A percentile compares a stretch with the other conserved stretches of the same genome.
Conservation (phyloP, 2,797 vertebrate genomes). For the Paramormyrops hopkinsi region DNA sequence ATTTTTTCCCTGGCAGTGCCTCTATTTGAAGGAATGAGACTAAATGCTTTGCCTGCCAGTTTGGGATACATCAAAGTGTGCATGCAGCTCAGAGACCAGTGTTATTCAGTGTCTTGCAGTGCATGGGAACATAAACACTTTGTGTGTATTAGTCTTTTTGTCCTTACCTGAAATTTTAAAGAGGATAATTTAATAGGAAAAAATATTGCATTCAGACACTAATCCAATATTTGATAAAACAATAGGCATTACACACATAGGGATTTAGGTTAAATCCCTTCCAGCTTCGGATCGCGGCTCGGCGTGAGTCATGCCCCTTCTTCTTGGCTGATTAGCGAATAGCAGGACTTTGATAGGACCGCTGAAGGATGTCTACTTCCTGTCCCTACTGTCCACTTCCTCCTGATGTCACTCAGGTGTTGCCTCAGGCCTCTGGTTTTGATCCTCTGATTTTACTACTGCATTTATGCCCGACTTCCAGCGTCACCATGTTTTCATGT, state of each 20-base stretch:
- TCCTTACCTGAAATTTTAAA: not conserved
- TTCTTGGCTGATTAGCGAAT: not conserved
- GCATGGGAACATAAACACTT: not conserved
- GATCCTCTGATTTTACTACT: not conserved
- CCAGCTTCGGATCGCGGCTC: not conserved
- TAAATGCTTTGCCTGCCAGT: slow-evolving; percentile 1
- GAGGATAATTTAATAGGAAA: not conserved
- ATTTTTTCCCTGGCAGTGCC: not conserved
- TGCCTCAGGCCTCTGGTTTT: not conserved
- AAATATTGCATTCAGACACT: not conserved
- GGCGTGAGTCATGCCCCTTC: not conserved
- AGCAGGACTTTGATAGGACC: not conserved
- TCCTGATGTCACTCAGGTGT: not conserved
- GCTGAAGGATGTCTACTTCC: not conserved
- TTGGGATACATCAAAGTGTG: not conserved
- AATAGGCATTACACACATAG: not conserved
- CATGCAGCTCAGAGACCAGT: not conserved
- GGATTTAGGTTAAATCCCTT: not conserved
- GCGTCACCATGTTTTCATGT: not conserved
- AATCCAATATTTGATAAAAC: slow-evolving; percentile 2
- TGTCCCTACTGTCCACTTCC: not conserved
- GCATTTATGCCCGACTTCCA: not conserved
- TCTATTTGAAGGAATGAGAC: not conserved
- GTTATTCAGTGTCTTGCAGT: not conserved
- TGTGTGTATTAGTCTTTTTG: not conserved